Conservation (phyloP, 2,797 vertebrate species). For the Triplophysa bombifrons region DNA sequence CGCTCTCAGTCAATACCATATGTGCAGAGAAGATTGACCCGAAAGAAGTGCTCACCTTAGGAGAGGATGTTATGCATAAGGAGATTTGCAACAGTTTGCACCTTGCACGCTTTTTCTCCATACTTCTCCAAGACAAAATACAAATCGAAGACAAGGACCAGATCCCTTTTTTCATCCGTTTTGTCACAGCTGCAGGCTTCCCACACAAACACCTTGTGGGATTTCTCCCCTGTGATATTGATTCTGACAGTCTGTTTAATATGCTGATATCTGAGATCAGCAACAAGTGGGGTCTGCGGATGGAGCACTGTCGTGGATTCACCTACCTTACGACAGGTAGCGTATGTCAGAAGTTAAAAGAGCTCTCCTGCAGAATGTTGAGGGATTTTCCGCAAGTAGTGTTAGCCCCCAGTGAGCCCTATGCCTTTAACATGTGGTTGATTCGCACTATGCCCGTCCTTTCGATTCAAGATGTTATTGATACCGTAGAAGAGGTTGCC, state of each 20-base stretch:
- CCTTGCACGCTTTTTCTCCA: constrained; percentile 88
- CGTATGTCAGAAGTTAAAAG: constrained; percentile 91
- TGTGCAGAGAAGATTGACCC: constrained; percentile 90
- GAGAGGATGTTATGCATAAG: constrained; percentile 87
- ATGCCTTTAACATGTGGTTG: constrained; percentile 94
- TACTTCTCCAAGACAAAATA: constrained; percentile 89
- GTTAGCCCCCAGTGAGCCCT: constrained; percentile 89
- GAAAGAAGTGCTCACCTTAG: constrained; percentile 90
- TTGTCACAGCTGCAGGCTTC: constrained; percentile 88
- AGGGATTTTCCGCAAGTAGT: constrained; percentile 94
- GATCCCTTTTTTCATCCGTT: constrained; percentile 88
- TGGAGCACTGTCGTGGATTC: constrained; percentile 95
- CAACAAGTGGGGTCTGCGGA: constrained; percentile 92
- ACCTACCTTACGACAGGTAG: constrained; percentile 88
- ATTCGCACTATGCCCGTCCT: constrained; percentile 90
- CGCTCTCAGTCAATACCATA: constrained; percentile 81
- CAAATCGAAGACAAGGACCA: constrained; percentile 89
- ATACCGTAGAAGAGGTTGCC: constrained; percentile 88
- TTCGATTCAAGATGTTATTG: constrained; percentile 84
- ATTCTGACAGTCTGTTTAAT: constrained; percentile 85
- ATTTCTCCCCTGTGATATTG: constrained; percentile 87
- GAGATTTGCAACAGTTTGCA: constrained; percentile 88
- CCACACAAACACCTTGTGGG: constrained; percentile 92
- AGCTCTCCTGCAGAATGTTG: constrained; percentile 87
- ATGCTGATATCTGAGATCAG: constrained; percentile 87